phyloP scores from a whole-genome alignment of 2,888 invertebrate species.

The Hanleya hanleyi region DNA sequence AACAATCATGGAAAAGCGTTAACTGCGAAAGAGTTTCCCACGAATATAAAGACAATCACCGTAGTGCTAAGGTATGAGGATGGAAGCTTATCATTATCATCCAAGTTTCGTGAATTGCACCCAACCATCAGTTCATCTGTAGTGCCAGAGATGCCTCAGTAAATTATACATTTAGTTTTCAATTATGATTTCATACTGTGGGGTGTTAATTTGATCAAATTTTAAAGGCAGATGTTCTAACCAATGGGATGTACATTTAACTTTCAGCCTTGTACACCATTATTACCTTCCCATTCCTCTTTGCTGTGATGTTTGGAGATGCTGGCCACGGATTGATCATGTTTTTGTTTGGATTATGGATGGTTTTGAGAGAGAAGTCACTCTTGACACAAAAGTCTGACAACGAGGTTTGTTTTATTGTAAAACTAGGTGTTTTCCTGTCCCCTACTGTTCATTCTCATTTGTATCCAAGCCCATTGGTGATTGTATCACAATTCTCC shows the following conservation, averaged over 20 bases:
- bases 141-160: too few species aligned
- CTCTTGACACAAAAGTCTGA: conserved; percentile 89
- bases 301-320: conserved; percentile 99
- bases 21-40: background rate
- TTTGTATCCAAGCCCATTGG: conserved; percentile 4
- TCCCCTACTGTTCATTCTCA: background rate
- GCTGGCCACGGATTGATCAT: conserved; percentile 94
- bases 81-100: too few species aligned
- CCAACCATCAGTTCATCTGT: too few species aligned
- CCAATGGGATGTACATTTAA: too few species aligned
- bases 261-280: conserved; percentile 92
- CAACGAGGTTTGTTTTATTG: conserved; percentile 81
- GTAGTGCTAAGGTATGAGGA: background rate
- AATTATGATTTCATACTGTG: too few species aligned
- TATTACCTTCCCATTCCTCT: conserved; percentile 97
- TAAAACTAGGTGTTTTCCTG: conserved; percentile 29
- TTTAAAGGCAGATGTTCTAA: too few species aligned
- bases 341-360: conserved; percentile 93
- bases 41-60: background rate
- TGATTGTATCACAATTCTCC: background rate
- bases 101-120: too few species aligned
- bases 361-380: conserved; percentile 95
- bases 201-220: too few species aligned
- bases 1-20: background rate
- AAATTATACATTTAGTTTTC: too few species aligned